These are phyloP conservation scores for Aradophagus sp. DNA, from an alignment of 1,140 invertebrate genomes.

Conservation along the genomic window DNA sequence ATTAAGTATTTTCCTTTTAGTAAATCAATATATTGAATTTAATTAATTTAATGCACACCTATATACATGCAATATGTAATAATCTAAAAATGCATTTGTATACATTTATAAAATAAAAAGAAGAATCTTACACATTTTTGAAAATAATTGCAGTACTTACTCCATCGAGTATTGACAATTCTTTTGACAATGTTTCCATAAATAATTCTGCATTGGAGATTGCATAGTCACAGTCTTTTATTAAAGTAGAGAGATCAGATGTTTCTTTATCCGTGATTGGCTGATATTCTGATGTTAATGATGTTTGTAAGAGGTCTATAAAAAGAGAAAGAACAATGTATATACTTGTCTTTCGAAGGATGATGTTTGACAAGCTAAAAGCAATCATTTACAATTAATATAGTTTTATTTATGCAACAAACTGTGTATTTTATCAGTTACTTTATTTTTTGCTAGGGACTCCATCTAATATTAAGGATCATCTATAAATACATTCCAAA, in stretches of 20 bases:
- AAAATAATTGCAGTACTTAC: constrained; percentile 73
- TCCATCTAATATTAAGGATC: too few relatives aligned
- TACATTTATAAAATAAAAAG: too few relatives aligned
- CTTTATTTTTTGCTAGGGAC: constrained; percentile 2
- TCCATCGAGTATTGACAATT: constrained; percentile 88
- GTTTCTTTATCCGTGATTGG: constrained; percentile 89
- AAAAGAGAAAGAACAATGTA: constrained; percentile 26
- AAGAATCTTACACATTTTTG: too few relatives aligned
- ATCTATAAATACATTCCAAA: constrained; percentile 37
- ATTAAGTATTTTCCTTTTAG: constrained; percentile 82
- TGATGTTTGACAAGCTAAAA: too few relatives aligned
- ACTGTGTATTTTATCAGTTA: constrained; percentile 1
- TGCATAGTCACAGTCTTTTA: constrained; percentile 85
- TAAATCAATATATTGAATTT: too few relatives aligned
- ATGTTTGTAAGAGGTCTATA: constrained; percentile 66
- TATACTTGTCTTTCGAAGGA: too few relatives aligned
- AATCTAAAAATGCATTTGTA: too few relatives aligned
- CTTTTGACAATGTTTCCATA: constrained; percentile 86
- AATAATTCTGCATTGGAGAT: constrained; percentile 91
- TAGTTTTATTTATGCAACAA: not conserved
- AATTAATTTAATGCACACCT: too few relatives aligned
- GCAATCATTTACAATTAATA: constrained; percentile 2
- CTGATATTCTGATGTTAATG: constrained; percentile 81
- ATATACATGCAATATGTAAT: too few relatives aligned
- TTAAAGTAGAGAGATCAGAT: constrained; percentile 81